These are phyloP conservation scores for Echinarachnius parma DNA, from an alignment of 53 echinoderm and acorn worm genomes.

Conservation along the genomic window DNA sequence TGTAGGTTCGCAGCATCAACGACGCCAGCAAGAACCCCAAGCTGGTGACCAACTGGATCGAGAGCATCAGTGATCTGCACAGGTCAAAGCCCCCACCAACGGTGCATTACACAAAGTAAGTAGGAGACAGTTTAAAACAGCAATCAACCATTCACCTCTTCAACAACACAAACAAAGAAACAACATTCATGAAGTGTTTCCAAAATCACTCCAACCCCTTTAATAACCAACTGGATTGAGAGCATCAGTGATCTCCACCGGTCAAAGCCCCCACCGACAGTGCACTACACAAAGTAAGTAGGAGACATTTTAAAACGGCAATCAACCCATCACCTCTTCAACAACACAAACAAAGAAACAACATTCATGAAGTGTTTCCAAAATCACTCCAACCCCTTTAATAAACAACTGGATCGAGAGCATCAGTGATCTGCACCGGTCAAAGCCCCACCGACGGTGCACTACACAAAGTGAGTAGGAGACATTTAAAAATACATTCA, in stretches of 20 bases:
- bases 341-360: no score
- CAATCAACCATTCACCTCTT: not conserved
- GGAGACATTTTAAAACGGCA: no score
- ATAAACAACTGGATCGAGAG: constrained; percentile 92
- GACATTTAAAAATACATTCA: no score
- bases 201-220: no score
- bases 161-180: no score
- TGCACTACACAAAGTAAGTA: constrained; percentile 98
- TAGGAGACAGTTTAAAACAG: no score
- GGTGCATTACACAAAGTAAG: constrained; percentile 99
- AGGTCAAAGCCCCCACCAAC: constrained; percentile 98
- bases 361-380: no score
- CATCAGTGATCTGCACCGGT: constrained; percentile 86
- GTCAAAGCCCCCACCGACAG: constrained; percentile 98
- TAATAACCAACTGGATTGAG: constrained; percentile 88
- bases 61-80: constrained; percentile 91
- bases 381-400: no score
- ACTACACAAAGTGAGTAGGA: constrained; percentile 95
- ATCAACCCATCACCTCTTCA: no score
- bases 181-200: no score
- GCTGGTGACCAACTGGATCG: constrained; percentile 84
- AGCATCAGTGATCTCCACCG: constrained; percentile 91
- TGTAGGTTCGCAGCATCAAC: constrained; percentile 80
- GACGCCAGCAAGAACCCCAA: constrained; percentile 96
- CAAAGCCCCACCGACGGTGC: constrained; percentile 99